phyloP scores from a whole-genome alignment of 2,797 vertebrate species.

The Acipenser ruthenus region DNA sequence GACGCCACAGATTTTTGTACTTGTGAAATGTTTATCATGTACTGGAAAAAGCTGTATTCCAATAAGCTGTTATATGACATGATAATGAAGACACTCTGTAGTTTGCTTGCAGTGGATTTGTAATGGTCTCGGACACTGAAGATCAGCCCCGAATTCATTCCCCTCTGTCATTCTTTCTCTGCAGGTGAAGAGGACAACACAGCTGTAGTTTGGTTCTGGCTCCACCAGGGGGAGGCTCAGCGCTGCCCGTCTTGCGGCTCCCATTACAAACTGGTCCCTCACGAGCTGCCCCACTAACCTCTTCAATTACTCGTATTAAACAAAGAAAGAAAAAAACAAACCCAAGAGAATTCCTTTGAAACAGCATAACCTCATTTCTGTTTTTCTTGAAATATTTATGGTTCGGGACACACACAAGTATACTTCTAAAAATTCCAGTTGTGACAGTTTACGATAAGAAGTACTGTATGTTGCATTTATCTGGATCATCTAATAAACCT shows the following conservation, averaged over 20 bases:
- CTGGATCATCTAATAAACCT: constrained; percentile 18
- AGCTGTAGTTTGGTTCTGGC: constrained; percentile 77
- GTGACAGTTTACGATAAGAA: constrained; percentile 38
- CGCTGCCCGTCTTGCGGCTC: constrained; percentile 79
- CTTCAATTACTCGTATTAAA: neutral
- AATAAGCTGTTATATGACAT: too few species aligned
- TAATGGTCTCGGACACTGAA: neutral
- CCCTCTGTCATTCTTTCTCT: constrained; percentile 3
- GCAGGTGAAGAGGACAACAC: constrained; percentile 86
- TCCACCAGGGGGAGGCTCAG: constrained; percentile 75
- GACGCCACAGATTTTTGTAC: too few species aligned
- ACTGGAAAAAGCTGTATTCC: too few species aligned
- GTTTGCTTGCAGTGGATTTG: neutral
- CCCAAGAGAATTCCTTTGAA: constrained; percentile 22
- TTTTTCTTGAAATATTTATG: constrained; percentile 22
- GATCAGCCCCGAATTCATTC: too few species aligned
- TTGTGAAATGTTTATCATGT: too few species aligned
- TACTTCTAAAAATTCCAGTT: constrained; percentile 33
- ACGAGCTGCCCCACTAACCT: constrained; percentile 61
- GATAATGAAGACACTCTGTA: too few species aligned
- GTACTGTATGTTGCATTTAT: constrained; percentile 36
- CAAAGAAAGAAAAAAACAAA: neutral
- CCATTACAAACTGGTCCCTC: constrained; percentile 74
- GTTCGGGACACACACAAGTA: constrained; percentile 32
- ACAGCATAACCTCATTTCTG: constrained; percentile 29